Base-by-base conservation (phyloP, 2,113 vertebrate genomes). In the Menidia beryllina region DNA sequence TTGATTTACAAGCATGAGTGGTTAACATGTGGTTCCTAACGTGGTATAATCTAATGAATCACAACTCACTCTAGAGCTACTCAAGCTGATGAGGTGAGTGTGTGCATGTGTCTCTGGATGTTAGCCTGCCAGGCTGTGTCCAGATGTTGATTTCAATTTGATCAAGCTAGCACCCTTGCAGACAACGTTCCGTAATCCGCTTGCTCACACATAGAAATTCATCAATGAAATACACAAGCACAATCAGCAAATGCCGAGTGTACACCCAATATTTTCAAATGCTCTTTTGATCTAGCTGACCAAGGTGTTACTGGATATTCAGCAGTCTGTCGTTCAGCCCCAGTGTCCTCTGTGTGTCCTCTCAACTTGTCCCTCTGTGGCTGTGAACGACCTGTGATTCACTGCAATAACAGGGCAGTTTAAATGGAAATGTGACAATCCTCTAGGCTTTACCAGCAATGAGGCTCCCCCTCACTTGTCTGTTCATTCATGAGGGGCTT, bases 401-500 rank as follows among this genome's bases (percentile, higher is more conserved):
- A 58, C 41, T 66, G 48, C 53, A 21, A n/a, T 69, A 66, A 53
- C 61, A 30, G 69, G 66, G 56, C 43, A 62, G 59, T 86, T 88
- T 73, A 84, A 88, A 87, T 82, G 72, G 55, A 84, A 80, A 84
- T 66, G 60, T 83, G 83, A 81, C 67, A 72, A 58, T 82, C 86
- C 77, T 71, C 57, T 11, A 6, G 65, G 76, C 74, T 79, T 67
- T 65, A 53, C 63, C 77, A 76, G 66, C 67, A 69, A 85, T 61
- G 71, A 69, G 43, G 10, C 36, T 80, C 26, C 48, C 24, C 81
- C 77, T 65, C 45, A 68, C 65, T 73, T 56, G 57, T 45, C 26
- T 41, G 9, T 79, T 30, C n/a, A 30, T 65, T 57, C 36, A 19
- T 52, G 66, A 67, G 54, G 43, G 57, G 36, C 60, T 60, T 41